phyloP scores from a whole-genome alignment of 2,113 vertebrate species.

The Trochalopteron elliotii region DNA sequence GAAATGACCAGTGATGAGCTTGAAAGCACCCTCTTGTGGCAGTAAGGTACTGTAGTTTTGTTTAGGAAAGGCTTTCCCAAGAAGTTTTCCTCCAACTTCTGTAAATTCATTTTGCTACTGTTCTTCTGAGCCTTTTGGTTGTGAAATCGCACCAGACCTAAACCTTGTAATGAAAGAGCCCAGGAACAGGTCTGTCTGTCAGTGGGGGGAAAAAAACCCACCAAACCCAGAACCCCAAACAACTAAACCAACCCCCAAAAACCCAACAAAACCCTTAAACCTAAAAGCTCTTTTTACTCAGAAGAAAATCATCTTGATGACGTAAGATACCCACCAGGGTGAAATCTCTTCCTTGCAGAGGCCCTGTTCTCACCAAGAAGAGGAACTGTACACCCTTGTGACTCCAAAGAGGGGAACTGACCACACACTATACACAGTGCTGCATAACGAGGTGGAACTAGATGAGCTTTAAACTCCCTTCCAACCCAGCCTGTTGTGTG shows the following conservation, averaged over 20 bases:
- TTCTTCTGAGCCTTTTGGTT: background rate
- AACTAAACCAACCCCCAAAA: background rate
- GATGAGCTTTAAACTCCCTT: background rate
- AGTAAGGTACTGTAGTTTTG: background rate
- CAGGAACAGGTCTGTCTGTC: background rate
- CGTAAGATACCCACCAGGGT: background rate
- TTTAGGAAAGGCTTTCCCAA: background rate
- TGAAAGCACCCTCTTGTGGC: slow-evolving; percentile 26
- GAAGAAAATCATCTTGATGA: background rate
- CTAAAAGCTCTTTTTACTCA: background rate
- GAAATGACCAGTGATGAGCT: background rate
- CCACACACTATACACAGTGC: accelerated
- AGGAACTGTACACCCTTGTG: background rate
- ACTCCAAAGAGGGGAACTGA: background rate
- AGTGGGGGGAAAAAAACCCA: accelerated
- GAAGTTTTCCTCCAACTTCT: background rate
- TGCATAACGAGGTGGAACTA: background rate
- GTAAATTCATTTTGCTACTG: background rate
- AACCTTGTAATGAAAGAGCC: background rate
- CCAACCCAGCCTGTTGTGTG: accelerated
- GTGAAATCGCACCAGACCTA: accelerated
- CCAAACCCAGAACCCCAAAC: background rate
- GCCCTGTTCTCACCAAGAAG: background rate
- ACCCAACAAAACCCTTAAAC: background rate
- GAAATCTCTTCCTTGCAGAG: background rate